Evolutionary conservation across 2,797 vertebrate species (phyloP).

Genomic region (Danio jaintianensis): DNA sequence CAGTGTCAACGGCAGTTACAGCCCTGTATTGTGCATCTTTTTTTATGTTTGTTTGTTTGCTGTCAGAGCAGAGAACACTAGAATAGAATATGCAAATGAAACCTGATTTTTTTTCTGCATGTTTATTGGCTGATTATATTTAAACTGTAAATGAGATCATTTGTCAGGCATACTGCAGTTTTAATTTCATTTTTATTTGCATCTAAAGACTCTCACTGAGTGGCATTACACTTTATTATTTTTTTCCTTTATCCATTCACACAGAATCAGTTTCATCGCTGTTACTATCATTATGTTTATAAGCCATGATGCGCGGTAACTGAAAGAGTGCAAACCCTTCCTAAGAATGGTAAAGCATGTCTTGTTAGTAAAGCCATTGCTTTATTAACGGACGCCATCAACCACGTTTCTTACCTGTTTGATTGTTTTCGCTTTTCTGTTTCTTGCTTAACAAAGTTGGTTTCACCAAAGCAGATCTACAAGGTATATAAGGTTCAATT

Average conservation of each 20-base stretch:
- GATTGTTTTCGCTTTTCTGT: constrained; percentile 78
- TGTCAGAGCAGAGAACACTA: neutral
- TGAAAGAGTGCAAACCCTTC: constrained; percentile 71
- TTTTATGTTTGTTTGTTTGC: neutral
- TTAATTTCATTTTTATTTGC: neutral
- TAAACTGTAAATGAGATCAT: constrained; percentile 2
- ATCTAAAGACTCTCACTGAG: neutral
- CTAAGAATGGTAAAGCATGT: constrained; percentile 66
- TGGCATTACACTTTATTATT: constrained; percentile 1
- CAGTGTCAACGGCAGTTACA: too few species aligned
- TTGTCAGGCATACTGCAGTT: constrained; percentile 4
- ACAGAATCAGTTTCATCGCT: constrained; percentile 27
- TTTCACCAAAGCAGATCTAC: constrained; percentile 91
- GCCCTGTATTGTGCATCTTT: constrained; percentile 5
- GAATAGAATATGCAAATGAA: constrained; percentile 11
- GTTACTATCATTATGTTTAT: constrained; percentile 29
- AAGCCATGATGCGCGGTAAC: constrained; percentile 42
- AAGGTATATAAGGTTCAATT: constrained; percentile 86
- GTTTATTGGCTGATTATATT: constrained; percentile 11
- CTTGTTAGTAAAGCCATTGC: constrained; percentile 69
- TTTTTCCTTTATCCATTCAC: constrained; percentile 28
- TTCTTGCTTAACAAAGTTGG: constrained; percentile 89
- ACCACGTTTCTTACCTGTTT: constrained; percentile 83
- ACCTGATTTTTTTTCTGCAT: constrained; percentile 15
- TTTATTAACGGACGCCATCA: constrained; percentile 70